Percentiles rank a stretch among this genome's conserved stretches.
These are phyloP conservation scores for Trinectes maculatus DNA, from an alignment of 2,113 vertebrate species.

Conservation along the genomic window DNA sequence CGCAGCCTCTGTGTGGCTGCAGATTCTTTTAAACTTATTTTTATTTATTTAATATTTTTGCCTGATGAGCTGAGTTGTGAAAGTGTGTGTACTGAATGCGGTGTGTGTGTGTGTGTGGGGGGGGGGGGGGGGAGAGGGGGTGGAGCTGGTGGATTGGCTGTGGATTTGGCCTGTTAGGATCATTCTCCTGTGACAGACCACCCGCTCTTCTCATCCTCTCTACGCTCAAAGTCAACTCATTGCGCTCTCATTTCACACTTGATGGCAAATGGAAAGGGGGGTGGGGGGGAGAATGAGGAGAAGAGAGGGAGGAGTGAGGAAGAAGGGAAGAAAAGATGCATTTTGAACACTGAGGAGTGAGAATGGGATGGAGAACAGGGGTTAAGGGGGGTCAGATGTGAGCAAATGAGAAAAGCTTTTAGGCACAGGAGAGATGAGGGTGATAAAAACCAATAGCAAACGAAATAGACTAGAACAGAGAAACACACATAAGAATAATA, in stretches of 20 bases:
- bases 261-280: slow-evolving; percentile 44
- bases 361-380: slow-evolving; percentile 6
- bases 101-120: neutral
- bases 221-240: slow-evolving; percentile 62
- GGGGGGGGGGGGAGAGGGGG: neutral
- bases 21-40: slow-evolving; percentile 31
- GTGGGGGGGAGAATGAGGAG: neutral
- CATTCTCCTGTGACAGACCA: slow-evolving; percentile 69
- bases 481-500: no score
- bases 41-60: no score
- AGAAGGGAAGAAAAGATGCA: slow-evolving; percentile 3
- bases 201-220: slow-evolving; percentile 50
- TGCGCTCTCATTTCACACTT: slow-evolving; percentile 74
- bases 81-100: neutral
- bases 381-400: slow-evolving; percentile 13
- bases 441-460: neutral
- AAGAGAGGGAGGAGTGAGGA: slow-evolving; percentile 7
- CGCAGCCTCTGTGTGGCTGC: slow-evolving; percentile 10
- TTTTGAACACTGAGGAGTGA: slow-evolving; percentile 5
- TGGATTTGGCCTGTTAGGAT: slow-evolving; percentile 51
- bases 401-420: slow-evolving; percentile 32
- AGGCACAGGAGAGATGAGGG: neutral
- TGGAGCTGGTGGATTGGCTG: neutral
- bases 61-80: slow-evolving; percentile 9
- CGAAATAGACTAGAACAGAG: neutral